Percentiles rank a stretch among this genome's conserved stretches.
Conservation (phyloP, 2,797 vertebrate genomes). For the Hafferia zeledoni region DNA sequence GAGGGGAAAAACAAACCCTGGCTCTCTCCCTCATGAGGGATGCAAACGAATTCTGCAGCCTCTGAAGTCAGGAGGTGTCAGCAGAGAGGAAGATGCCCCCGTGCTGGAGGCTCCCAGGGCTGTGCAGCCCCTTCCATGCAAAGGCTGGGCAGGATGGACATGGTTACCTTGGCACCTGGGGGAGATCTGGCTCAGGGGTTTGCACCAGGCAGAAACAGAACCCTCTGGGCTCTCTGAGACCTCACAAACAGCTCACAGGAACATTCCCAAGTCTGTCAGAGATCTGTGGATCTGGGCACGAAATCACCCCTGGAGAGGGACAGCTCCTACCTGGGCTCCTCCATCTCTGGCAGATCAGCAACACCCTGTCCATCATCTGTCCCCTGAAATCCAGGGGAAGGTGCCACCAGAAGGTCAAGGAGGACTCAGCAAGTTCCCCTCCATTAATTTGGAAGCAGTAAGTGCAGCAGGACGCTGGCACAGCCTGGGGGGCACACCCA, state of each 20-base stretch:
- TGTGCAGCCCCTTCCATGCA: background rate
- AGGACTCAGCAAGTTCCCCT: background rate
- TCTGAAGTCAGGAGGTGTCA: slow-evolving; percentile 8
- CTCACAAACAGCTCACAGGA: accelerated
- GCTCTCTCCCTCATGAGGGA: background rate
- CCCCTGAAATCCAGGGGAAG: accelerated
- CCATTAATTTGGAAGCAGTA: accelerated
- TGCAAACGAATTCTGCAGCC: background rate
- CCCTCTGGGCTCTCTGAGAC: background rate
- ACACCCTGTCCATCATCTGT: accelerated
- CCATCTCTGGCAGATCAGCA: background rate
- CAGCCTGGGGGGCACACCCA: background rate
- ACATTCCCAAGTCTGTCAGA: background rate
- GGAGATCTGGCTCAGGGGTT: background rate
- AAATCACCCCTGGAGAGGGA: no score
- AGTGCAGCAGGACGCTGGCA: background rate
- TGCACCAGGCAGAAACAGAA: background rate
- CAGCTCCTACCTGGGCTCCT: background rate
- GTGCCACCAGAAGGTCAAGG: background rate
- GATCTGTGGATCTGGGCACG: accelerated
- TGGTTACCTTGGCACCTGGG: background rate
- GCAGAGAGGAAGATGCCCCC: background rate
- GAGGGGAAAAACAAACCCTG: background rate
- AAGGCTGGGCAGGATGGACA: background rate
- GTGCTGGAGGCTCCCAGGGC: background rate